Base-by-base conservation (phyloP, 2,888 invertebrate genomes). In the Coecobrya sp. region DNA sequence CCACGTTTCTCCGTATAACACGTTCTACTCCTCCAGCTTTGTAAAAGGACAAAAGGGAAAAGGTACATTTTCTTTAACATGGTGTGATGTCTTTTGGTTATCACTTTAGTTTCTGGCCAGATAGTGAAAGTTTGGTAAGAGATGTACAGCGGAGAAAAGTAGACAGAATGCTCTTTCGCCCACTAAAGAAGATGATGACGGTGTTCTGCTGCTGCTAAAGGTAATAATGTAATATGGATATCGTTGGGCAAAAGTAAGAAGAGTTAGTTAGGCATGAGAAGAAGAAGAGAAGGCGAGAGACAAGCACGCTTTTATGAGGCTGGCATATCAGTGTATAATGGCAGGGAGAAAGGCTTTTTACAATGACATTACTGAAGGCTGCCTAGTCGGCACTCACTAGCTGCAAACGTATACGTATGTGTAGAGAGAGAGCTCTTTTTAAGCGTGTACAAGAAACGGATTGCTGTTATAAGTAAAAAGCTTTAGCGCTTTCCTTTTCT, bases 381-480 rank as follows among this genome's bases (percentile, higher is more conserved):
- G 45, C 22, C 45, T 45, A 16, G 55, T 55, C 45, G 45, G 22
- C 73, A 45, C 45, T 76, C 73, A 10, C 1, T 22, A 45, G 49
- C 22, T 76, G 13, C 1, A 30, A 68, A 16, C 1, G 59, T 65
- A 27, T 16, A 16, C 10, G 49, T 25, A 49, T 49, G 1, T 42
- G 19, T 36, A 36, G 3, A n/a, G 25, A n/a, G 25, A 19, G 49
- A 4, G 76, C 49, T 52, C 79, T n/a, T 27, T 52, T 55, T 79
- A 79, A 55, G 52, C 73, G 22, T 73, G 27, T 8, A 79, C 49
- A 76, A 30, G 30, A 68, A 68, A 68, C 49, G 70, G 73, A 79
- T 79, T 79, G 59, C 76, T 68, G 62, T 81, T 88, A 81, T 88
- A 88, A 88, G 88, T 87, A 88, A 88, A n/a, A 88, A 81, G 88